These are phyloP conservation scores for Pao palembangensis DNA, from an alignment of 2,113 vertebrate genomes.

Conservation along the genomic window DNA sequence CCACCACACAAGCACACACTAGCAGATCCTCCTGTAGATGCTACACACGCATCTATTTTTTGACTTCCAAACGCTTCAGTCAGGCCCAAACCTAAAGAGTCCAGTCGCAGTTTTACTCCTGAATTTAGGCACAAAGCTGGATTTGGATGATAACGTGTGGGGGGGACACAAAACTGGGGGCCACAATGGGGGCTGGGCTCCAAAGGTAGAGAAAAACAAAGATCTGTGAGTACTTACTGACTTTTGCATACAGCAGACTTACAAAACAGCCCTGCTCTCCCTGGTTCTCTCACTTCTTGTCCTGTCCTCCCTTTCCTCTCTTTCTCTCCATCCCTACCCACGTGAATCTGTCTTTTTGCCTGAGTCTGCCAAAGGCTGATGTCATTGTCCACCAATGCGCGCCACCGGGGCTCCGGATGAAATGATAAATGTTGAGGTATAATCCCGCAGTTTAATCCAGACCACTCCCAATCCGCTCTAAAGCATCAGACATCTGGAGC, in stretches of 20 bases:
- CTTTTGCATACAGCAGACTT: too few relatives aligned
- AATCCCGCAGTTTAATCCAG: slow-evolving; percentile 70
- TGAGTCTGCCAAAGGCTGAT: slow-evolving; percentile 59
- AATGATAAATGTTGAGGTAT: slow-evolving; percentile 65
- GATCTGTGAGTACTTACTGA: too few relatives aligned
- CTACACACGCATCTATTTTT: background rate
- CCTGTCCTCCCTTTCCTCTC: slow-evolving; percentile 10
- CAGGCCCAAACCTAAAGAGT: too few relatives aligned
- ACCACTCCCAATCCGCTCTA: slow-evolving; percentile 54
- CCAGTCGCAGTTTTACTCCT: too few relatives aligned
- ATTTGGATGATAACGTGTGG: too few relatives aligned
- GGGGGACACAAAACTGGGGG: too few relatives aligned
- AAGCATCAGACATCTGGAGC: slow-evolving; percentile 32
- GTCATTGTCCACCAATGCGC: slow-evolving; percentile 61
- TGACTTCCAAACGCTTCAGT: too few relatives aligned
- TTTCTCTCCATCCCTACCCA: slow-evolving; percentile 46
- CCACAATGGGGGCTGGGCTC: too few relatives aligned
- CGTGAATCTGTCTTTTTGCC: slow-evolving; percentile 41
- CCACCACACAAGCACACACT: slow-evolving; percentile 14
- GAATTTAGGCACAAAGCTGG: too few relatives aligned
- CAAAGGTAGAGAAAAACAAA: too few relatives aligned
- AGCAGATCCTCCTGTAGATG: slow-evolving; percentile 19
- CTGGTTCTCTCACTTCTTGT: slow-evolving; percentile 10
- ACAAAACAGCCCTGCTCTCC: slow-evolving; percentile 2
- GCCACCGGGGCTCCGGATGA: slow-evolving; percentile 51